Evolutionary conservation across 2,113 vertebrate species (phyloP), one percentile per base, ranked within the genome.

Genomic region (Sylvilagus bachmani): DNA sequence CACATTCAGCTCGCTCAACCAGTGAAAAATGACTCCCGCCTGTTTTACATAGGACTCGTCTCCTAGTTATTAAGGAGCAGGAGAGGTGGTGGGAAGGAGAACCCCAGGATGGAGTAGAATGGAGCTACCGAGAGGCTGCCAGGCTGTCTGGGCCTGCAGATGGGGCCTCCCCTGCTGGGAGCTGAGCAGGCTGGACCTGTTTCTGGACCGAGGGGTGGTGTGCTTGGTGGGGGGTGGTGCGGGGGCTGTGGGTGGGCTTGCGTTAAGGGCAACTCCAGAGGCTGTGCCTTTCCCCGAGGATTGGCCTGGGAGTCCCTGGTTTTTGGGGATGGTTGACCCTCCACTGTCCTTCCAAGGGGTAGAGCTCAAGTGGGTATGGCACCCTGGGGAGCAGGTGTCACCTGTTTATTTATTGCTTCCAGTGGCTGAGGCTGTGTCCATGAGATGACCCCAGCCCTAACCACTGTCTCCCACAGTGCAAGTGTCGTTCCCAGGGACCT

Each of bases 191-290:
- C 19, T 3, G 27, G 62, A 44, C 44, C n/a, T 64, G 10, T 51
- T 24, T 25, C 19, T 51, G 55, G 58, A 33, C 7, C 2, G 9
- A 49, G 58, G 21, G 17, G 36, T 66, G 61, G 14, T 16, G 31
- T 49, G 62, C 19, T 11, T 5, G 61, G 49, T n/a, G 9, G n/a
- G 4, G 7, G 10, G 49, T 7, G 7, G 1, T 25, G 12, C 4
- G 0, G 5, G 31, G 6, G 51, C 53, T 38, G 11, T n/a, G 12
- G 6, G 0, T 9, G 38, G 6, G 51, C 53, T 38, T 10, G 6
- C 10, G 24, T 49, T 77, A 33, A 69, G 49, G 58, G 29, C 33
- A 22, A 21, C 25, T 49, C 44, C 14, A 22, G 13, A 77, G 14
- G 17, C 6, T 58, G 55, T 58, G 13, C 19, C 19, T 19, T 58